Conservation (phyloP, 2,113 vertebrate genomes). For the Charadrius vociferus region DNA sequence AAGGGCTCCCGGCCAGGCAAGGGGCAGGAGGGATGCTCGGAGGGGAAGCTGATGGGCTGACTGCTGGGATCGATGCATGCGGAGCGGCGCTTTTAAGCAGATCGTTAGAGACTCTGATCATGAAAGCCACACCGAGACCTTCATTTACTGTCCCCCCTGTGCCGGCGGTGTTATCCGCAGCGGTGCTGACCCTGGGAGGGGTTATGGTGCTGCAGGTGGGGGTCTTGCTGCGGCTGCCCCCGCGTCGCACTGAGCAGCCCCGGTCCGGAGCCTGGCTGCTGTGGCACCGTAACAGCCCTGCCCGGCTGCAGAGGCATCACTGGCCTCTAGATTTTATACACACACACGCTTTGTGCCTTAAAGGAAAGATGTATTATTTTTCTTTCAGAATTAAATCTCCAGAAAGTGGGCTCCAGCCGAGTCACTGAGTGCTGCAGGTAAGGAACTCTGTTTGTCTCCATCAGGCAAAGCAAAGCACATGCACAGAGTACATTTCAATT, state of each 20-base stretch:
- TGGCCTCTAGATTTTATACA: background rate
- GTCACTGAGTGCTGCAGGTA: background rate
- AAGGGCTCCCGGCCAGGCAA: fast-evolving
- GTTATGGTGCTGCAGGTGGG: fast-evolving
- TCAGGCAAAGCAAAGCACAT: too few species aligned
- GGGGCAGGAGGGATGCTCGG: background rate
- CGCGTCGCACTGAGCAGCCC: background rate
- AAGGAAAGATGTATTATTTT: background rate
- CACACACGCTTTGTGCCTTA: fast-evolving
- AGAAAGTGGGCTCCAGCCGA: background rate
- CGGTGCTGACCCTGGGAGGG: fast-evolving
- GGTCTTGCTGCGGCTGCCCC: background rate
- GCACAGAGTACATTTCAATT: too few species aligned
- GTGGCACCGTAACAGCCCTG: too few species aligned
- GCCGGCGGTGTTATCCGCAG: fast-evolving
- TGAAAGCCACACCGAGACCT: background rate
- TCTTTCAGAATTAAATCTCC: background rate
- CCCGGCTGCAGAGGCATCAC: background rate
- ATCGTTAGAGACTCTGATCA: background rate
- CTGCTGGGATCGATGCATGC: background rate
- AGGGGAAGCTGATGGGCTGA: background rate
- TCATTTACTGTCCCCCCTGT: fast-evolving
- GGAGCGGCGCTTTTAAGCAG: background rate
- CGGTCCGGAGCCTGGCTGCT: background rate
- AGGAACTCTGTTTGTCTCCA: too few species aligned